These are phyloP conservation scores for Cephalopholis sonnerati DNA, from an alignment of 2,113 vertebrate species.

Conservation along the genomic window DNA sequence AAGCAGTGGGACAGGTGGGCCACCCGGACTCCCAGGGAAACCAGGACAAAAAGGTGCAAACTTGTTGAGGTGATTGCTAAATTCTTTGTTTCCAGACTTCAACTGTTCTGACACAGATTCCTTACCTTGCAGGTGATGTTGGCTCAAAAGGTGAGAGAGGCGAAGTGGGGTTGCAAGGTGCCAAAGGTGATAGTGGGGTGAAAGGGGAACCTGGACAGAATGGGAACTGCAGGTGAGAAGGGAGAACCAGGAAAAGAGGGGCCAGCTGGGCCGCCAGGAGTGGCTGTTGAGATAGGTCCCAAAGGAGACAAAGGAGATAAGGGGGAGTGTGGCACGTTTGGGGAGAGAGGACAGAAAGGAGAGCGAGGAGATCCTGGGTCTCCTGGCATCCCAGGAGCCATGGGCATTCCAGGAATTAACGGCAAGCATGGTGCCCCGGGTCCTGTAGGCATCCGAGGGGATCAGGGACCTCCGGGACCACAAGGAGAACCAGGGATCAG, in stretches of 20 bases:
- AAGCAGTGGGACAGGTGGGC: constrained; percentile 85
- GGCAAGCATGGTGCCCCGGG: constrained; percentile 87
- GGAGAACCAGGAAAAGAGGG: constrained; percentile 86
- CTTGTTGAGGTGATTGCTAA: neutral
- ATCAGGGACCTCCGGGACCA: constrained; percentile 87
- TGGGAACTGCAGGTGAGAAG: constrained; percentile 90
- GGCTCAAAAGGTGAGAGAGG: constrained; percentile 93
- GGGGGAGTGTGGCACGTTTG: constrained; percentile 87
- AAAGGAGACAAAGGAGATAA: constrained; percentile 92
- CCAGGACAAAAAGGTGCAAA: constrained; percentile 90
- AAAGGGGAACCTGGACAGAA: constrained; percentile 91
- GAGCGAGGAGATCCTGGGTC: constrained; percentile 86
- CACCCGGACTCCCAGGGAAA: constrained; percentile 91
- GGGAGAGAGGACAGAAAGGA: constrained; percentile 89
- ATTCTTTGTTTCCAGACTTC: neutral
- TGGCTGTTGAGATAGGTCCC: constrained; percentile 82
- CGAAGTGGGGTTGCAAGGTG: constrained; percentile 84
- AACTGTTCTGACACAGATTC: constrained; percentile 16
- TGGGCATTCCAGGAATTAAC: constrained; percentile 87
- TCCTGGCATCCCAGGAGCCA: constrained; percentile 89
- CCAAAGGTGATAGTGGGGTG: constrained; percentile 88
- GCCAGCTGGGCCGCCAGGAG: constrained; percentile 83
- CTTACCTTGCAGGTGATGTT: constrained; percentile 85
- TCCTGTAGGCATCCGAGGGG: constrained; percentile 85
- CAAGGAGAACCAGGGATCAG: constrained; percentile 88